Percentiles rank a stretch among this genome's conserved stretches.
These are phyloP conservation scores for Rattus rattus DNA, from an alignment of 2,113 vertebrate species.

Conservation along the genomic window DNA sequence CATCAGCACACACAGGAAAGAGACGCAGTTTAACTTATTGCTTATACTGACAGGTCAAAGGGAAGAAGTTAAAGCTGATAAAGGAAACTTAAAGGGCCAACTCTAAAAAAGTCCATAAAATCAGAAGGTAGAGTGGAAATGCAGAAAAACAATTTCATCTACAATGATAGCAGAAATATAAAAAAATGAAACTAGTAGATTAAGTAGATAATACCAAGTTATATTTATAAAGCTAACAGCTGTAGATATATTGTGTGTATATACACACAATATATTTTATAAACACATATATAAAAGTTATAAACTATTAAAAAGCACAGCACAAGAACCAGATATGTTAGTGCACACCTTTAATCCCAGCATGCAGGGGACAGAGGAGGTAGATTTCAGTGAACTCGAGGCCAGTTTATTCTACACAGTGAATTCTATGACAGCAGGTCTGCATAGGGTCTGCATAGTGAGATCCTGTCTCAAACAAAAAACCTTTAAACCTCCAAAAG, in stretches of 20 bases:
- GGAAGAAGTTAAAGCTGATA: not conserved
- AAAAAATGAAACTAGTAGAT: not conserved
- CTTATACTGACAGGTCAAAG: not conserved
- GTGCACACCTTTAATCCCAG: not conserved
- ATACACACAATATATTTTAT: too few species aligned
- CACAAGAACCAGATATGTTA: not conserved
- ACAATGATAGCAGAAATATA: not conserved
- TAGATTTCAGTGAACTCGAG: not conserved
- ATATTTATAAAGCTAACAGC: not conserved
- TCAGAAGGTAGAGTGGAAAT: not conserved
- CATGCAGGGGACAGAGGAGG: not conserved
- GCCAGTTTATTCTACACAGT: not conserved
- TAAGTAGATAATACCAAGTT: not conserved
- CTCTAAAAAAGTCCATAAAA: not conserved
- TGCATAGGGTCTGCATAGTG: not conserved
- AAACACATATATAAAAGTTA: not conserved
- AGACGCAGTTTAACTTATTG: not conserved
- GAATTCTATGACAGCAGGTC: not conserved
- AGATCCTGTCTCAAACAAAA: not conserved
- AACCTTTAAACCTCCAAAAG: not conserved
- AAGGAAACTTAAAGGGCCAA: not conserved
- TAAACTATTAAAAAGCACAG: not conserved
- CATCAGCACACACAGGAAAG: not conserved
- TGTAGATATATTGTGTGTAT: not conserved
- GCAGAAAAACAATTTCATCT: not conserved